Conservation (phyloP, 1,140 invertebrate species). For the Chrysoperla carnea region DNA sequence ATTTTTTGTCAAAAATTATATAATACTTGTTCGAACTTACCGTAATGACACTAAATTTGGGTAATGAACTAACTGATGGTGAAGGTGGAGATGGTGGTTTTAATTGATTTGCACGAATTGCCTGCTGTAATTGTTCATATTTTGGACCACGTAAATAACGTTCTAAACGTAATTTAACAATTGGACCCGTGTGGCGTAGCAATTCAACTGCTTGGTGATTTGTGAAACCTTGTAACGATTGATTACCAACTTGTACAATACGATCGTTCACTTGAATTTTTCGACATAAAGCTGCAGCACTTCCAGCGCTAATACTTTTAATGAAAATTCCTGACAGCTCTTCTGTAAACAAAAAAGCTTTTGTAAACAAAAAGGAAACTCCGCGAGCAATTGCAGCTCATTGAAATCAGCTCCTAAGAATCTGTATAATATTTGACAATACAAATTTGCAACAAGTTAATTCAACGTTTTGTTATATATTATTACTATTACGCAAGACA, state of each 20-base stretch:
- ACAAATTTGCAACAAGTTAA: too few species aligned
- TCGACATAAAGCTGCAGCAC: slow-evolving; percentile 76
- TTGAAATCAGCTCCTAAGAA: too few species aligned
- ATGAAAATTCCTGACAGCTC: slow-evolving; percentile 94
- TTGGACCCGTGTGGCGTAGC: slow-evolving; percentile 58
- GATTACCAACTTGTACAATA: slow-evolving; percentile 77
- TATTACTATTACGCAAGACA: too few species aligned
- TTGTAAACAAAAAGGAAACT: not conserved
- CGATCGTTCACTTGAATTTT: slow-evolving; percentile 87
- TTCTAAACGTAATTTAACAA: slow-evolving; percentile 60
- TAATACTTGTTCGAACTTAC: too few species aligned
- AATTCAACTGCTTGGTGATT: slow-evolving; percentile 86
- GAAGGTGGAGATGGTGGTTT: slow-evolving; percentile 44
- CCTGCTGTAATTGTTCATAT: slow-evolving; percentile 76
- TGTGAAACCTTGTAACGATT: slow-evolving; percentile 66
- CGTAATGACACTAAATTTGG: slow-evolving; percentile 57
- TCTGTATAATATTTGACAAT: too few species aligned
- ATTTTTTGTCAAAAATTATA: too few species aligned
- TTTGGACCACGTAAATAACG: slow-evolving; percentile 77
- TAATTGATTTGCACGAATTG: slow-evolving; percentile 56
- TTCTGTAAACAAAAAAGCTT: slow-evolving; percentile 35
- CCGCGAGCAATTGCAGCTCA: too few species aligned
- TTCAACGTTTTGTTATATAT: too few species aligned
- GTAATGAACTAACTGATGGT: slow-evolving; percentile 55
- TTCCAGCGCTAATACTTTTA: slow-evolving; percentile 84